These are phyloP conservation scores for Icerya purchasi DNA, from an alignment of 2,888 invertebrate genomes.

Conservation along the genomic window DNA sequence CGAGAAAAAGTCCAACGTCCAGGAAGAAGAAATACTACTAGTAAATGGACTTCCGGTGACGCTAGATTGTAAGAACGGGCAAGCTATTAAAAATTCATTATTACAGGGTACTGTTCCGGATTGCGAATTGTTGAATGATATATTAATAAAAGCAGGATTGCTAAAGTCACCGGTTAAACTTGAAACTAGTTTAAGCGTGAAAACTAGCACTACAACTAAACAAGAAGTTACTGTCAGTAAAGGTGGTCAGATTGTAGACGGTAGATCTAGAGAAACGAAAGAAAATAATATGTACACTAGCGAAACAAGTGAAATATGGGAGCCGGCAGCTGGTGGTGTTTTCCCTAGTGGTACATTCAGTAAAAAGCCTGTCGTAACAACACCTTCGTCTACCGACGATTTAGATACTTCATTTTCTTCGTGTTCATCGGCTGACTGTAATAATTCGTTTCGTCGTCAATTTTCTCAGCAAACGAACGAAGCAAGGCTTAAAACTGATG, in stretches of 20 bases:
- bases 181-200: conserved; percentile 47
- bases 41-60: conserved; percentile 48
- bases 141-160: conserved; percentile 29
- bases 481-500: too few species aligned
- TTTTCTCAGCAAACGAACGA: background rate
- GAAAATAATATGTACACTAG: conserved; percentile 47
- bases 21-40: conserved; percentile 45
- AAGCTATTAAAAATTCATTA: conserved; percentile 42
- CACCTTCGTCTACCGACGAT: background rate
- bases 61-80: conserved; percentile 42
- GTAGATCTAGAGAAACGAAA: conserved; percentile 43
- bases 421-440: background rate
- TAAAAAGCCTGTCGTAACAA: background rate
- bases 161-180: conserved; percentile 41
- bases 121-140: conserved; percentile 44
- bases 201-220: conserved; percentile 44
- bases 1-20: conserved; percentile 45
- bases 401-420: conserved; percentile 1
- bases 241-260: conserved; percentile 44
- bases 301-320: conserved; percentile 42
- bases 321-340: conserved; percentile 30
- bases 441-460: background rate
- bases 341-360: background rate
- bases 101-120: conserved; percentile 46
- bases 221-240: conserved; percentile 46